phyloP scores from a whole-genome alignment of 1,140 invertebrate species.

The Panagrolaimus sp. region DNA sequence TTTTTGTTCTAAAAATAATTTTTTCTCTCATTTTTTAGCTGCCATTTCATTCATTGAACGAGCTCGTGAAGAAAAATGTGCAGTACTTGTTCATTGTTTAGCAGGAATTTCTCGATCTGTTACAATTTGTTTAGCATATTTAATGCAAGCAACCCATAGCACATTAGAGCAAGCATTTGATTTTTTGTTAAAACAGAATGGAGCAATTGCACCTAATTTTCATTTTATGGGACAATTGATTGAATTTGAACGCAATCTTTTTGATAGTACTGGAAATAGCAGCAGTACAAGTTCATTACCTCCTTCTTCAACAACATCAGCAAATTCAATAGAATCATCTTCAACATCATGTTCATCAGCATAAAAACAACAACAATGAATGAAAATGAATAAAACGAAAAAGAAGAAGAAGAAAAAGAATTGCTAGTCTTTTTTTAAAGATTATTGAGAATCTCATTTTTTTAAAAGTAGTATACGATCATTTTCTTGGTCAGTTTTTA shows the following conservation, averaged over 20 bases:
- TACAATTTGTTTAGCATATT: conserved; percentile 89
- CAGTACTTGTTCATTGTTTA: conserved; percentile 87
- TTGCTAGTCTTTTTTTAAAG: no score
- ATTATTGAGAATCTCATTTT: no score
- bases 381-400: no score
- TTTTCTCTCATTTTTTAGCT: conserved; percentile 28
- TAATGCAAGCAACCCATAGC: conserved; percentile 72
- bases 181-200: conserved; percentile 79
- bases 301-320: background rate
- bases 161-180: conserved; percentile 87
- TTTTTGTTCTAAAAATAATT: no score
- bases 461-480: no score
- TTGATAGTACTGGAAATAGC: background rate
- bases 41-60: conserved; percentile 71
- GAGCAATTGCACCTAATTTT: conserved; percentile 85
- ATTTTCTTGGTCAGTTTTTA: no score
- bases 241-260: conserved; percentile 71
- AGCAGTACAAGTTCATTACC: conserved; percentile 11
- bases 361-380: no score
- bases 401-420: no score
- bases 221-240: conserved; percentile 93
- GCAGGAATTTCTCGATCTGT: conserved; percentile 90
- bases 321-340: background rate
- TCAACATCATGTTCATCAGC: no score
- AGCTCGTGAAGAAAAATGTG: conserved; percentile 75